Evolutionary conservation across 2,888 invertebrate genomes (phyloP), one percentile per base, ranked within the genome.

Genomic region (Litoditis marina): DNA sequence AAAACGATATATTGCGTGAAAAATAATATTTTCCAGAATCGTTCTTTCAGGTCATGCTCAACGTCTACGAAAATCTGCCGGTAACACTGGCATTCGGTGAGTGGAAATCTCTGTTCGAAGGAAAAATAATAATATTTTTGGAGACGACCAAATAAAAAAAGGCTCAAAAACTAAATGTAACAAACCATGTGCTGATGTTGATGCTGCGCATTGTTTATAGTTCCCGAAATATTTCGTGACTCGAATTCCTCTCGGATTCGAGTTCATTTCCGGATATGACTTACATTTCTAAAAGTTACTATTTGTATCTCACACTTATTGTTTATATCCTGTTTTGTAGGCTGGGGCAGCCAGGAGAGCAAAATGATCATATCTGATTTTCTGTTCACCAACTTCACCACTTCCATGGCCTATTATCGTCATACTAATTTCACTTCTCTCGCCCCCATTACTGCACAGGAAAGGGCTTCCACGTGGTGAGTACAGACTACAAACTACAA

Each of bases 361-460:
- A 78, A 78, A 52, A 61, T 60, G 25, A 73, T 76, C 51, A 70
- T 80, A 19, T 72, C 72, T 28, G 75, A 80, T 31, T 80, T 78
- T 69, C 68, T 73, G 42, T 63, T 80, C 7, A 27, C 65, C 11
- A 67, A 63, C 2, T 64, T 77, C 27, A 65, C 68, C 13, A 66
- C 70, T 28, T 69, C 72, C 27, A 49, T 71, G 16, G 50, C 70
- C 39, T 80, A 71, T 54, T 79, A 72, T 64, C 32, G 61, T 16
- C 46, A 39, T 13, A 67, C 71, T n/a, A 54, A 66, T 42, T 49
- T 63, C 16, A 57, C 71, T 5, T 46, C 36, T n/a, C 16, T 30
- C 2, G 55, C 64, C 19, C 77, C 77, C 13, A 44, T 70, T 7
- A 69, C 66, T n/a, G 71, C 63, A 22, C 63, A 53, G 1, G 72